Evolutionary conservation across 30 jellyfish, hydroid and myxozoan species (phyloP), one percentile per base, ranked within the genome.

Genomic region (Nemopilema nomurai): DNA sequence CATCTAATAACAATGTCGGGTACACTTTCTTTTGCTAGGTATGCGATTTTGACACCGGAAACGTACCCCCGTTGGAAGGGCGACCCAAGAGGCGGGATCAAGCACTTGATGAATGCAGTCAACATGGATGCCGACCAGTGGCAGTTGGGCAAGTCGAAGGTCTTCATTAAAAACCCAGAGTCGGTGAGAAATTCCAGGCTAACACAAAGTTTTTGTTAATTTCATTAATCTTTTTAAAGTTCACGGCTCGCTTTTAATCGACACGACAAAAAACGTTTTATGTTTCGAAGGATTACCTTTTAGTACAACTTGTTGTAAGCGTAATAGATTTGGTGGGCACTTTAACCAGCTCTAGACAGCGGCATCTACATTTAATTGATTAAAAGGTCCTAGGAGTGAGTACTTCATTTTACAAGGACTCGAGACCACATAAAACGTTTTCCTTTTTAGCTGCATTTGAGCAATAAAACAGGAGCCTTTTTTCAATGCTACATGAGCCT

Each of bases 101-200:
- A 83, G 71, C 99, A 96, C 76, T 71, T 96, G 32, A 72, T 90
- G 97, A 90, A 49, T 21, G 68, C 99, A 9, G 98, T 96, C 29
- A 83, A 96, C 63, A 90, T 96, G 98, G 99, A 96, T 65, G 85
- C 97, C 18, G 99, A 96, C 70, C 97, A 91, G 66, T 96, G 99
- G 99, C 98, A 96, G 62, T 96, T 96, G 62, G 99, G 99, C 62
- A 96, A 87, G 51, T 81, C 97, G 16, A 96, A 96, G 74, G 97
- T 96, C 30, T 96, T 96, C 75, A 65, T 96, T 76, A 96, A 96
- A 75, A 96, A 96, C 66, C 99, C 99, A 18, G 99, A 96, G 83
- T 90, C 98, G 88, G 99, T 96, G 76, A n/a, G 97, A 31, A 16
- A 1, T 1, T 51, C 9, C 57, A 41, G 13, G 13, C 6, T 41